A percentile compares a stretch with the other conserved stretches of the same genome.
Conservation (phyloP, 2,797 vertebrate genomes). For the Spondyliosoma cantharus region DNA sequence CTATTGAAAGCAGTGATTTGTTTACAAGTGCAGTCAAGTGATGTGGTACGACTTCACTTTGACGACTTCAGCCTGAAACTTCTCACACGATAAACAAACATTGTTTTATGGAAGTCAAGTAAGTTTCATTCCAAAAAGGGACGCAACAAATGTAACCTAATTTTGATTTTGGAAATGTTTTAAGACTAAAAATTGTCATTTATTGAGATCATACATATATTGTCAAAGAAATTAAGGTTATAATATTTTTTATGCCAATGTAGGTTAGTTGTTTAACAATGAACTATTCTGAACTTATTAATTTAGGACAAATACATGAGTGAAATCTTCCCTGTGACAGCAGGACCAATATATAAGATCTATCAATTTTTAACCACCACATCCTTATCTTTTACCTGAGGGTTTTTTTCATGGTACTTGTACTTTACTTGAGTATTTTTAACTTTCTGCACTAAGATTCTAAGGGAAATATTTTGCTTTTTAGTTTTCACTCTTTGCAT, state of each 20-base stretch:
- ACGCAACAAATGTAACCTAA: neutral
- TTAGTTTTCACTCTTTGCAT: neutral
- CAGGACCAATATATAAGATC: neutral
- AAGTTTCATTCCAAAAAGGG: neutral
- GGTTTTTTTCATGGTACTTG: no score
- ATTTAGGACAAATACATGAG: neutral
- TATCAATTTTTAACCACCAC: neutral
- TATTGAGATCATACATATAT: neutral
- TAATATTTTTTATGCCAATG: neutral
- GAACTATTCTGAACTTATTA: neutral
- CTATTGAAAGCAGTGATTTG: neutral
- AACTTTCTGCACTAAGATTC: no score
- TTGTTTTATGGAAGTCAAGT: no score
- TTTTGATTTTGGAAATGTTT: constrained; percentile 7
- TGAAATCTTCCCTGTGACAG: neutral
- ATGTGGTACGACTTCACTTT: neutral
- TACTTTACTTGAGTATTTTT: no score
- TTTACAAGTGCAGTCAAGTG: neutral
- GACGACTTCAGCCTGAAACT: neutral
- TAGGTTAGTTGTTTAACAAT: neutral
- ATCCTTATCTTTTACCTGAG: neutral
- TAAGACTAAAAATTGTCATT: neutral
- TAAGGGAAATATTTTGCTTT: no score
- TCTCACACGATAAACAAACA: neutral
- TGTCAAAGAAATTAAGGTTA: neutral